Base-by-base conservation (phyloP, 2,797 vertebrate species). In the Bradypodion ventrale region DNA sequence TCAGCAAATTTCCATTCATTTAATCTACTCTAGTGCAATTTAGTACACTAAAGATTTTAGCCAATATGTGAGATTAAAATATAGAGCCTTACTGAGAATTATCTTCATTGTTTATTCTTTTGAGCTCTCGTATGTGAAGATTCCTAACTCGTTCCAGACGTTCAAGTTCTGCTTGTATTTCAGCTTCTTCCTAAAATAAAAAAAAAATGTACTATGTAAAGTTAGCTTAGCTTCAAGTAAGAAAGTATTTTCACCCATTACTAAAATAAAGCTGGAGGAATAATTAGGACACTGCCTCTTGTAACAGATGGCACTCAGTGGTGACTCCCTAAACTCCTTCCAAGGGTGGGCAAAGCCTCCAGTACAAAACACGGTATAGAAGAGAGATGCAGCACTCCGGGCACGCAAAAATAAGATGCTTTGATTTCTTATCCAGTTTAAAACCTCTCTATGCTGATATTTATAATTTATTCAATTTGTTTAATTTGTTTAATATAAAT, bases 101-200 rank as follows among this genome's bases (percentile, higher is more conserved):
- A 96, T 99, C 99, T 97, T 99, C 99, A 91, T 99, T 99, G 96
- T 99, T 99, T 97, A 99, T 99, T 97, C 99, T 98, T 96, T 99
- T 99, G 94, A 99, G 97, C 93, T 99, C 99, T 95, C 99, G 97
- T 95, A 99, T 99, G 95, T 99, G 99, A 97, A 99, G 98, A 97
- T 99, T 99, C 94, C 99, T 97, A 92, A 99, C 98, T 94, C 99
- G 98, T 96, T 99, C 99, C 94, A 99, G 97, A 94, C 98, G 98
- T 95, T 99, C 99, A 94, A 99, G 96, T 96, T 99, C 99, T 77
- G 98, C 98, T 96, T 99, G 99, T 95, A 99, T 99, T 97, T 99
- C 99, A 91, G 99, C 99, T 95, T 99, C 99, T 95, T 99, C 99
- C 99, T 99, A 96, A 94, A 97, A 97, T 95, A 94, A 56, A 94